Conservation (phyloP, 2,113 vertebrate species). For the Amblyopsis rosae region DNA sequence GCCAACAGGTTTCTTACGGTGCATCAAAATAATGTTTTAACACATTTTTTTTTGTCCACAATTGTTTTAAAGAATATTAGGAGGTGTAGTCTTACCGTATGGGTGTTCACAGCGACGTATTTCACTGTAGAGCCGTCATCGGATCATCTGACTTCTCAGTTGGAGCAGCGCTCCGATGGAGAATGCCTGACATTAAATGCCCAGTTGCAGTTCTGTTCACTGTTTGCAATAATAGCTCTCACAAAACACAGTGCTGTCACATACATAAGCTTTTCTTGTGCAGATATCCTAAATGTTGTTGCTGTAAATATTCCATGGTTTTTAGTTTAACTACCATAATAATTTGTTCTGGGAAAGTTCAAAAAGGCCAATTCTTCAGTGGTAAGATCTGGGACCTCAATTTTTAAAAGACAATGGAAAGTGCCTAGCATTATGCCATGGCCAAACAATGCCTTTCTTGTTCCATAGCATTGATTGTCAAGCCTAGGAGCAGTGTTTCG, state of each 20-base stretch:
- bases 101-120: slow-evolving; percentile 27
- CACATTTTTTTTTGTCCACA: slow-evolving; percentile 19
- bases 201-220: slow-evolving; percentile 44
- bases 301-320: slow-evolving; percentile 56
- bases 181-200: slow-evolving; percentile 28
- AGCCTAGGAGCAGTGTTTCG: slow-evolving; percentile 11
- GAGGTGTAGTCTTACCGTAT: slow-evolving; percentile 22
- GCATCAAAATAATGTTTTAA: slow-evolving; percentile 13
- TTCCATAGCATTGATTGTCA: slow-evolving; percentile 10
- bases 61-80: slow-evolving; percentile 4
- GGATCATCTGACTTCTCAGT: slow-evolving; percentile 27
- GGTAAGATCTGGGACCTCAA: slow-evolving; percentile 12
- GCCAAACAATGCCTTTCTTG: slow-evolving; percentile 14
- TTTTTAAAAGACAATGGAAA: slow-evolving; percentile 21
- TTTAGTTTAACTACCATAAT: slow-evolving; percentile 19
- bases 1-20: not conserved
- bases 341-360: slow-evolving; percentile 24
- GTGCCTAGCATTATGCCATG: slow-evolving; percentile 11
- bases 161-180: slow-evolving; percentile 68
- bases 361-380: slow-evolving; percentile 24
- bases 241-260: slow-evolving; percentile 49
- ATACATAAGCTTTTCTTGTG: slow-evolving; percentile 49
- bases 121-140: slow-evolving; percentile 18
- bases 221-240: slow-evolving; percentile 63
- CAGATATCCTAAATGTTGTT: slow-evolving; percentile 41